These are phyloP conservation scores for Epiperipatus broadwayi DNA, from an alignment of 2,888 invertebrate genomes.

Conservation along the genomic window DNA sequence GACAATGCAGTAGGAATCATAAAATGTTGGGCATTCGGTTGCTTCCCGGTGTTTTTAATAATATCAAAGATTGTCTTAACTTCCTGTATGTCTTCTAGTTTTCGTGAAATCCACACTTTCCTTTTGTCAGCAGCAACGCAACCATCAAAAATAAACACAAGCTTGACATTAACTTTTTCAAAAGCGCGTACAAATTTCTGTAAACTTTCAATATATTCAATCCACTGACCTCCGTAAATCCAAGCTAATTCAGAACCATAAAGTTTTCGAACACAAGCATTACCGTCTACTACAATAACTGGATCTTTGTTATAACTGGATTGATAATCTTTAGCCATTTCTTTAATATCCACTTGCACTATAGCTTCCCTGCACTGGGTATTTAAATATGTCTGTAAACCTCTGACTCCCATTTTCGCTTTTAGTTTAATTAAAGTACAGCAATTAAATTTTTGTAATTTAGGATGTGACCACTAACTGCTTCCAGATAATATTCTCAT, in stretches of 20 bases:
- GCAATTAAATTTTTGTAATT: too few species aligned
- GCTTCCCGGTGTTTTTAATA: constrained; percentile 16
- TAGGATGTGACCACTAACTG: too few species aligned
- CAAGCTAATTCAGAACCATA: constrained; percentile 22
- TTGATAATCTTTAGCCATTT: constrained; percentile 19
- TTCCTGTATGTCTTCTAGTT: constrained; percentile 19
- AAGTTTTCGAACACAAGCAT: constrained; percentile 20
- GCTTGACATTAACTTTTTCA: constrained; percentile 18
- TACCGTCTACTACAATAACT: constrained; percentile 23
- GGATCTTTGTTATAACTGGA: constrained; percentile 18
- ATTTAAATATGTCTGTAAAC: constrained; percentile 23
- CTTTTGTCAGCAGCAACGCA: constrained; percentile 21
- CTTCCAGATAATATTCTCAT: too few species aligned
- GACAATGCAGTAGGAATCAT: constrained; percentile 22
- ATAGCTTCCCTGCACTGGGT: constrained; percentile 20
- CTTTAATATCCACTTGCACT: constrained; percentile 19
- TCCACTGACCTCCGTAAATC: constrained; percentile 23
- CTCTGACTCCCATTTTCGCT: constrained; percentile 24
- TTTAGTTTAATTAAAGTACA: too few species aligned
- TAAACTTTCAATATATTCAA: constrained; percentile 20
- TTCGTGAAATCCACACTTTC: constrained; percentile 21
- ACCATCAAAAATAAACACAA: constrained; percentile 25
- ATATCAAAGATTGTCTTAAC: constrained; percentile 19
- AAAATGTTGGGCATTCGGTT: constrained; percentile 18
- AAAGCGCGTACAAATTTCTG: constrained; percentile 20